Conservation (phyloP, 2,797 vertebrate species). For the Danio aesculapii region DNA sequence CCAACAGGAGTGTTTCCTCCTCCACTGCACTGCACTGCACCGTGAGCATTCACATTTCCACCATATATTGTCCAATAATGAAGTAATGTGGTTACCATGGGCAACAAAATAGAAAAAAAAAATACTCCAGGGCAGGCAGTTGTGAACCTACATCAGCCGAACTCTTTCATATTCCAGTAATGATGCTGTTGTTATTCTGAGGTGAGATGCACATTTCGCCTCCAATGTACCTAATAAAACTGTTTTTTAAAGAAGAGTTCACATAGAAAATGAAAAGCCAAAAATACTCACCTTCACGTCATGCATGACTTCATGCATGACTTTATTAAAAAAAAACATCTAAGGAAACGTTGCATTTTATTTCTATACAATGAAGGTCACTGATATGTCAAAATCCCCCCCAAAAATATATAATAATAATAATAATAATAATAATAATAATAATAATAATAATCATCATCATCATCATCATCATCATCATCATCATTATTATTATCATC, state of each 20-base stretch:
- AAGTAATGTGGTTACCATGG: conserved; percentile 42
- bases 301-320: too few relatives aligned
- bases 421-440: too few relatives aligned
- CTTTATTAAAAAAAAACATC: too few relatives aligned
- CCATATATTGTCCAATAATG: conserved; percentile 43
- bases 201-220: neutral
- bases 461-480: too few relatives aligned
- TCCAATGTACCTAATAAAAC: neutral
- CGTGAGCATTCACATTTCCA: conserved; percentile 25
- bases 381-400: too few relatives aligned
- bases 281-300: neutral
- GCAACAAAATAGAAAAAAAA: conserved; percentile 33
- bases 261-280: neutral
- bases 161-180: conserved; percentile 24
- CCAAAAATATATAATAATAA: too few relatives aligned
- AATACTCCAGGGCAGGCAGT: conserved; percentile 1
- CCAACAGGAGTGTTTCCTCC: neutral
- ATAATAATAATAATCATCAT: too few relatives aligned
- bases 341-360: too few relatives aligned
- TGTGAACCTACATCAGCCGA: conserved; percentile 12
- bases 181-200: conserved; percentile 21
- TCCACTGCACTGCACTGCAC: neutral
- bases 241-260: neutral
- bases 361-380: too few relatives aligned
- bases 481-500: too few relatives aligned